Conservation (phyloP, 2,888 invertebrate genomes). For the Ornithoptera alexandrae region DNA sequence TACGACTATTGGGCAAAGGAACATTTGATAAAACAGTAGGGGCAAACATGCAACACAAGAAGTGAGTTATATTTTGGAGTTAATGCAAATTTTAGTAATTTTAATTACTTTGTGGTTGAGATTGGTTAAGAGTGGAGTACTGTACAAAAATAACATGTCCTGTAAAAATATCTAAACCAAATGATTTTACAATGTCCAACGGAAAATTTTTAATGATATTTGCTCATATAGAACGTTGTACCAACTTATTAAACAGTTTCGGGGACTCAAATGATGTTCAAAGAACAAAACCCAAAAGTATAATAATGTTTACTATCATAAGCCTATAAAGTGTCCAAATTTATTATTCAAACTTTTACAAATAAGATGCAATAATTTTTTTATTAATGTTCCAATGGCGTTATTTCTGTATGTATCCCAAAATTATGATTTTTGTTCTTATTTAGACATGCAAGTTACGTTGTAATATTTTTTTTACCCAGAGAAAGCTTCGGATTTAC, state of each 20-base stretch:
- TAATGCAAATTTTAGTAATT: not conserved
- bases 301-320: not conserved
- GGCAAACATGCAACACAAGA: not conserved
- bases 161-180: slow-evolving; percentile 18
- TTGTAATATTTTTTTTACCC: not conserved
- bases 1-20: too few relatives aligned
- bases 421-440: not conserved
- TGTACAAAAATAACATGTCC: slow-evolving; percentile 16
- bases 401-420: not conserved
- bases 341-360: too few relatives aligned
- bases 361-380: not conserved
- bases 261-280: not conserved
- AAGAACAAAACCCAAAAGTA: not conserved
- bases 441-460: not conserved
- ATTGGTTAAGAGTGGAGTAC: slow-evolving; percentile 11
- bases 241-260: not conserved
- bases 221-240: not conserved
- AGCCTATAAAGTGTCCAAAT: not conserved
- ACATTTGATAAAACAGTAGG: not conserved
- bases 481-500: not conserved
- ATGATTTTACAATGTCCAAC: slow-evolving; percentile 15
- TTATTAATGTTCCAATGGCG: not conserved
- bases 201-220: not conserved
- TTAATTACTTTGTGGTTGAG: not conserved
- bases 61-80: not conserved